Evolutionary conservation across 2,797 vertebrate genomes (phyloP), one percentile per base, ranked within the genome.

Genomic region (Tauraco hartlaubi): DNA sequence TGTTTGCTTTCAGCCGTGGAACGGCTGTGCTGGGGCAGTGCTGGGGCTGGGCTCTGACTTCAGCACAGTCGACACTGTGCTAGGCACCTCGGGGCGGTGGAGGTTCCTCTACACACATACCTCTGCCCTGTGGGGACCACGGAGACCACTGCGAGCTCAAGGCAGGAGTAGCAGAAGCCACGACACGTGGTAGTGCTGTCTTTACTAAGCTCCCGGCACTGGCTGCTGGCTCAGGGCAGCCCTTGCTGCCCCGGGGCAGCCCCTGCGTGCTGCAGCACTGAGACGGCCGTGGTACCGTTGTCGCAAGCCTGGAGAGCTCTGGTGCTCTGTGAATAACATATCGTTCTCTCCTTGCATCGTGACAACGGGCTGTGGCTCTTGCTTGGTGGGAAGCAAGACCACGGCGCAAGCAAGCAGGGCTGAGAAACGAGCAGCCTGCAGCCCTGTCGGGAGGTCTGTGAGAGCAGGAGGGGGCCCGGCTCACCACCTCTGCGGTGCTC

Each of bases 201-300:
- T 56, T 73, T 20, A 9, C 12, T 33, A 8, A 4, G 35, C 39
- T 44, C 41, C 37, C 0, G 0, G 52, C n/a, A 4, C 2, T 0
- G 63, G 68, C 75, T 76, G 76, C 39, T 1, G 1, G 54, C 58
- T 69, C 63, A 4, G 41, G 31, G 41, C 74, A 64, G 77, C 74
- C 68, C 23, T n/a, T 1, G 0, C 39, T 68, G 82, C 19, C 51
- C 41, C 35, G 46, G 56, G 52, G 52, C 75, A 63, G 77, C 21
- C 11, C 48, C 78, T 31, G 5, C 1, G 0, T 2, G 11, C 51
- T 76, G 71, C 76, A 33, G 11, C 6, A 0, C 37, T 6, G 29
- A 17, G 33, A 12, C 61, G 85, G 51, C 31, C 61, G 78, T 1
- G 2, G 49, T 15, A 6, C 69, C 43, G 0, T 5, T 33, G 63